These are phyloP conservation scores for Jordanella pulchra DNA, from an alignment of 2,797 vertebrate genomes.

Conservation along the genomic window DNA sequence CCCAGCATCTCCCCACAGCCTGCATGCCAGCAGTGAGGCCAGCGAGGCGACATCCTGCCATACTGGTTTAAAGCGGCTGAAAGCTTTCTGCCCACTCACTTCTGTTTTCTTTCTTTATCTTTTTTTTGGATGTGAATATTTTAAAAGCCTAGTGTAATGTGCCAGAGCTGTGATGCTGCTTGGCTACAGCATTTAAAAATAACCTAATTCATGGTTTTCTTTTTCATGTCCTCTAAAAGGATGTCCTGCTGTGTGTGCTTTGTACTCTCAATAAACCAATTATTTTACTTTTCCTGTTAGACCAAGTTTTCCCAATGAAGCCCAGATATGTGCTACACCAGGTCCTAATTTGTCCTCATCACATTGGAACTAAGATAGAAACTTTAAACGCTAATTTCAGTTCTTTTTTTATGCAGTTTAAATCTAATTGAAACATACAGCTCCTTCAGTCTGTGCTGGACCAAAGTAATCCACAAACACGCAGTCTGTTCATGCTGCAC, in stretches of 20 bases:
- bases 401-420: neutral
- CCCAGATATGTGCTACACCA: neutral
- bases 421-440: neutral
- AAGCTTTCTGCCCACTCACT: slow-evolving; percentile 53
- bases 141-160: slow-evolving; percentile 30
- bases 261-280: slow-evolving; percentile 18
- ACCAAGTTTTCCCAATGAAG: neutral
- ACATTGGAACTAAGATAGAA: neutral
- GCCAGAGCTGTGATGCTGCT: slow-evolving; percentile 47
- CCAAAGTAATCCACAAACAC: neutral
- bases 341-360: neutral
- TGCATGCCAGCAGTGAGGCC: slow-evolving; percentile 46
- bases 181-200: slow-evolving; percentile 35
- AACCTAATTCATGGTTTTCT: slow-evolving; percentile 10
- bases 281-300: slow-evolving; percentile 7
- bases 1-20: slow-evolving; percentile 43
- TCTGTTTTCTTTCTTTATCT: slow-evolving; percentile 22
- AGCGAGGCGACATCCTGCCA: slow-evolving; percentile 28
- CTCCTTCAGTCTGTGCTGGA: neutral
- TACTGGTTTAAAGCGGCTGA: slow-evolving; percentile 49
- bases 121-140: slow-evolving; percentile 38
- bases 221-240: slow-evolving; percentile 12
- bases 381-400: too few relatives aligned
- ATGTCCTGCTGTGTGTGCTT: slow-evolving; percentile 13
- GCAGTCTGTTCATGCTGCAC: neutral